These are phyloP conservation scores for Drosophila guanche DNA, from an alignment of 1,140 invertebrate genomes.

Conservation along the genomic window DNA sequence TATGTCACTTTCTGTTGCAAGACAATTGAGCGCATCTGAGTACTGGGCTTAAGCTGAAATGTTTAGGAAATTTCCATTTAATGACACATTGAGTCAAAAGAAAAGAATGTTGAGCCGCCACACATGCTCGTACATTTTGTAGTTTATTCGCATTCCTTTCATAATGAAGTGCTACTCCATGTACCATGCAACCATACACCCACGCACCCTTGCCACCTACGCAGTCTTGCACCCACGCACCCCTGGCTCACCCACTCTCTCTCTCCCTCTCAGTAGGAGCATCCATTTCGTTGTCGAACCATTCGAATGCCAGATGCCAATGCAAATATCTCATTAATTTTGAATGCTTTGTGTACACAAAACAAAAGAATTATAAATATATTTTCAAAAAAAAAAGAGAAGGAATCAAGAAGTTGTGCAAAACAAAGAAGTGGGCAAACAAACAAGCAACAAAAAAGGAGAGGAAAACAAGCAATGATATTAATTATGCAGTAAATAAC, in stretches of 20 bases:
- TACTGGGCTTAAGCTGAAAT: no score
- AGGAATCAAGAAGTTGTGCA: conserved; percentile 28
- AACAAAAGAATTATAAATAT: conserved; percentile 8
- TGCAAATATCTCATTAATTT: conserved; percentile 55
- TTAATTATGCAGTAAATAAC: conserved; percentile 78
- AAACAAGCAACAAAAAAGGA: neutral
- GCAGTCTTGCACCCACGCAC: no score
- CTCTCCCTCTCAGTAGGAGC: neutral
- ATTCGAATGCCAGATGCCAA: conserved; percentile 46
- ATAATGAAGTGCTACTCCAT: conserved; percentile 16
- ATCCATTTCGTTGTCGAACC: neutral
- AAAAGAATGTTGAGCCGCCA: no score
- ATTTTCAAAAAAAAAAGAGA: conserved; percentile 43
- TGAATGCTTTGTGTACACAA: conserved; percentile 39
- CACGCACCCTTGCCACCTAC: no score
- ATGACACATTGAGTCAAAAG: no score
- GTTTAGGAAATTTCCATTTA: no score
- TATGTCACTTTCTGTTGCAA: no score
- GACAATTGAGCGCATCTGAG: no score
- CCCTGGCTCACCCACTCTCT: no score
- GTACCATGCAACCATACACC: no score
- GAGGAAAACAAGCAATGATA: conserved; percentile 38
- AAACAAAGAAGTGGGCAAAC: conserved; percentile 32
- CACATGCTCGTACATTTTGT: neutral
- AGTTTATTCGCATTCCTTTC: conserved; percentile 7